phyloP scores from a whole-genome alignment of 2,797 vertebrate species.

The Psittacula derbiana region DNA sequence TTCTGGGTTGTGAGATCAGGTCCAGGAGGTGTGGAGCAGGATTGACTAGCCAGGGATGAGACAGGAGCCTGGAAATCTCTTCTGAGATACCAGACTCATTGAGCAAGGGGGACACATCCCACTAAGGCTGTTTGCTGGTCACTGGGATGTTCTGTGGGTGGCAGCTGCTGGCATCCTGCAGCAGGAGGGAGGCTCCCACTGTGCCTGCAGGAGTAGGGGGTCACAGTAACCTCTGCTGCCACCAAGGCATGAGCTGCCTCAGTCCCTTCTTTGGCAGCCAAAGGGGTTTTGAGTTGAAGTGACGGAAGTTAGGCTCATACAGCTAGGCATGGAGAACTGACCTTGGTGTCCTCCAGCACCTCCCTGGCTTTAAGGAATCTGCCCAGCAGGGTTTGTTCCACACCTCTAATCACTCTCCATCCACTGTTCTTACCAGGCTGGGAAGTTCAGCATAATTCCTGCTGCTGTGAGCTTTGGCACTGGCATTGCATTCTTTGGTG shows the following conservation, averaged over 20 bases:
- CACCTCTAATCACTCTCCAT: not conserved
- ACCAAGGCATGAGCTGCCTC: not conserved
- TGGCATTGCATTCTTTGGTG: constrained; percentile 68
- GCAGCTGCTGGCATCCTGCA: not conserved
- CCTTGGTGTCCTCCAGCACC: not conserved
- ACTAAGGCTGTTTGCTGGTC: not conserved
- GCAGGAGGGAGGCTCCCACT: not conserved
- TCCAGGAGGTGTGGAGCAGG: not conserved
- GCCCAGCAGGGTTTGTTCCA: not conserved
- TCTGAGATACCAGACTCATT: not conserved
- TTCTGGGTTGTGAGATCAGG: not conserved
- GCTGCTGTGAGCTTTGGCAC: constrained; percentile 66
- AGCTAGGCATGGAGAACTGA: not conserved
- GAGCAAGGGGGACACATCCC: not conserved
- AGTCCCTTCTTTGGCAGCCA: not conserved
- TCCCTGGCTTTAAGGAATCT: not conserved
- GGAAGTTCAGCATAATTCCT: constrained; percentile 75
- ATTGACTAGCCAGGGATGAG: not conserved
- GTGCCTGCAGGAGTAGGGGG: not conserved
- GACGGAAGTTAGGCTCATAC: not conserved
- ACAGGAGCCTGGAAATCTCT: not conserved
- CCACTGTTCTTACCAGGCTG: constrained; percentile 59
- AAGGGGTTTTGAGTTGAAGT: not conserved
- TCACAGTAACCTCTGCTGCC: not conserved
- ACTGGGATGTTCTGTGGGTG: not conserved